Conservation (phyloP, 2,797 vertebrate species). For the Eleutherodactylus coqui region DNA sequence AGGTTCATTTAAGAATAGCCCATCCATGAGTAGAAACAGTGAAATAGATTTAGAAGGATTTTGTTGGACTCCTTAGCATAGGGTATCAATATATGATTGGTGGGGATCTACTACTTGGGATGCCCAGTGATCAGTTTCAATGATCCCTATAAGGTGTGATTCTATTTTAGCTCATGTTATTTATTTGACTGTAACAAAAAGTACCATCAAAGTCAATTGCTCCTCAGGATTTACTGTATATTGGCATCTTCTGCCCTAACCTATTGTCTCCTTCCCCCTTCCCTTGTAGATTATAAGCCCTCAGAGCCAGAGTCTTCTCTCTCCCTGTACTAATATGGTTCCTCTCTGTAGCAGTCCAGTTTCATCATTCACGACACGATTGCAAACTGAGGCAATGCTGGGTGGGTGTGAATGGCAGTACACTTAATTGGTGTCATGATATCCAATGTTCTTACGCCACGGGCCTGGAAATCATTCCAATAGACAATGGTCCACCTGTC, state of each 20-base stretch:
- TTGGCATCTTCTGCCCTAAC: too few species aligned
- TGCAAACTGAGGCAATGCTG: too few species aligned
- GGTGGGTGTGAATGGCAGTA: conserved; percentile 7
- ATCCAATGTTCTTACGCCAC: too few species aligned
- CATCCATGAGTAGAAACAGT: conserved; percentile 15
- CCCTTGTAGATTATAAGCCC: too few species aligned
- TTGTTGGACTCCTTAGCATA: not conserved
- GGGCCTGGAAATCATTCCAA: too few species aligned
- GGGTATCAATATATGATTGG: not conserved
- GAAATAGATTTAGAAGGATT: conserved; percentile 22
- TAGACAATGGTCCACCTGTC: too few species aligned
- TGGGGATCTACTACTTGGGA: not conserved
- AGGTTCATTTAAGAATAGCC: conserved; percentile 16
- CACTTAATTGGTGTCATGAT: too few species aligned
- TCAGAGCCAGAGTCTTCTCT: too few species aligned
- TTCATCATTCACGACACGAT: too few species aligned
- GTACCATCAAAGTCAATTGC: conserved; percentile 45
- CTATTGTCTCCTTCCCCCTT: too few species aligned
- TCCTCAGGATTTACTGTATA: conserved; percentile 41
- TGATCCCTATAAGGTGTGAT: conserved; percentile 12
- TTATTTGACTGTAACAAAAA: conserved; percentile 25
- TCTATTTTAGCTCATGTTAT: not conserved
- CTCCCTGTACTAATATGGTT: too few species aligned
- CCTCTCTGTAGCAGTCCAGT: too few species aligned
- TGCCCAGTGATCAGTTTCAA: conserved; percentile 33